A percentile compares a stretch with the other conserved stretches of the same genome.
phyloP scores from a whole-genome alignment of 30 jellyfish, hydroid and myxozoan genomes.

The Pelagia noctiluca region DNA sequence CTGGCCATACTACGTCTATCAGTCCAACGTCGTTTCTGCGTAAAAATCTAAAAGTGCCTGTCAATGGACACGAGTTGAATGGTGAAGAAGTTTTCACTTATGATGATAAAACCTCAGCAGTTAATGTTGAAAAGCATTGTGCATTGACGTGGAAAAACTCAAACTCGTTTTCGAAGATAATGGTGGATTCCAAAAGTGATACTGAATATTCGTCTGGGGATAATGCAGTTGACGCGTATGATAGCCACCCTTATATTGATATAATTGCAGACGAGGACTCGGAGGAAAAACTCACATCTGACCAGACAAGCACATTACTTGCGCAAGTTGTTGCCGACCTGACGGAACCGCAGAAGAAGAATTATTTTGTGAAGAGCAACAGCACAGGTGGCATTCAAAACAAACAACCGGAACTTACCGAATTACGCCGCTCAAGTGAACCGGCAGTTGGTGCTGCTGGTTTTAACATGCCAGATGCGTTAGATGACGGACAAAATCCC shows the following conservation, averaged over 20 bases:
- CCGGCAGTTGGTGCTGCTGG: conserved; percentile 61
- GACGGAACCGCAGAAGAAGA: conserved; percentile 67
- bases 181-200: conserved; percentile 64
- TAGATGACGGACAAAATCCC: conserved; percentile 38
- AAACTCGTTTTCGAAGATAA: conserved; percentile 48
- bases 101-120: conserved; percentile 11
- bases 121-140: not conserved
- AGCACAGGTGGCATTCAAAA: conserved; percentile 68
- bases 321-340: conserved; percentile 75
- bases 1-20: conserved; percentile 7
- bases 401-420: conserved; percentile 44
- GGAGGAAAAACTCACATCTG: conserved; percentile 52
- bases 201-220: conserved; percentile 45
- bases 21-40: conserved; percentile 10
- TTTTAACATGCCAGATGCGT: conserved; percentile 23
- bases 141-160: conserved; percentile 57
- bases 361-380: conserved; percentile 42
- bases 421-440: conserved; percentile 62
- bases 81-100: conserved; percentile 31
- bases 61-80: not conserved
- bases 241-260: conserved; percentile 57
- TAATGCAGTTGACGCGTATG: conserved; percentile 19
- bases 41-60: conserved; percentile 7
- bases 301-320: conserved; percentile 47
- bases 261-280: conserved; percentile 46